Evolutionary conservation across 2,888 invertebrate species (phyloP).

Genomic region (Xestoiulus laeticollis): DNA sequence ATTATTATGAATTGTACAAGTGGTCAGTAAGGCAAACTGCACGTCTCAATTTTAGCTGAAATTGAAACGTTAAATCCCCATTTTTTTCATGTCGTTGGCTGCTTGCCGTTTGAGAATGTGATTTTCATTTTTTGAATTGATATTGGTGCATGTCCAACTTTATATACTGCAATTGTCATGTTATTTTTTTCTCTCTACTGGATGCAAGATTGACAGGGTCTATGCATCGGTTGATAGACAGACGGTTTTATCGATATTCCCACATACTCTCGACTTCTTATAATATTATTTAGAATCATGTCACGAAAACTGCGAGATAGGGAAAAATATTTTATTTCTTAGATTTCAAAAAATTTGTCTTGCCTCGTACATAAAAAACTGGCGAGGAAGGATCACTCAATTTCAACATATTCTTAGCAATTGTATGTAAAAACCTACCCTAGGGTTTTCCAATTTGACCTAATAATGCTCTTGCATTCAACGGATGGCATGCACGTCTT

Average conservation of each 20-base stretch:
- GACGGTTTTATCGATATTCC: slow-evolving; percentile 38
- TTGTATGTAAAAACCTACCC: slow-evolving; percentile 38
- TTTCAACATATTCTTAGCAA: slow-evolving; percentile 43
- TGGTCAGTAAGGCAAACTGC: too few species aligned
- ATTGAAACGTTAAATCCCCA: too few species aligned
- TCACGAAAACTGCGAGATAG: slow-evolving; percentile 43
- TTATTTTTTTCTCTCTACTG: not conserved
- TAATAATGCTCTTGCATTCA: slow-evolving; percentile 20
- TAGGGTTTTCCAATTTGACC: slow-evolving; percentile 43
- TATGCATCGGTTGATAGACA: slow-evolving; percentile 21
- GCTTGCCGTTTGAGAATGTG: not conserved
- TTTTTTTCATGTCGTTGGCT: too few species aligned
- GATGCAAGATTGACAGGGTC: not conserved
- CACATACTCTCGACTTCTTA: slow-evolving; percentile 36
- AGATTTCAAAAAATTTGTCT: slow-evolving; percentile 36
- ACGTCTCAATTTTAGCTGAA: too few species aligned
- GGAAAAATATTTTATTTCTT: slow-evolving; percentile 43
- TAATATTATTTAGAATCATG: slow-evolving; percentile 41
- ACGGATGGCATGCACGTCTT: slow-evolving; percentile 16
- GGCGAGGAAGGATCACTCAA: slow-evolving; percentile 40
- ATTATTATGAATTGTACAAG: too few species aligned
- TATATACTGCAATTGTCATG: slow-evolving; percentile 9
- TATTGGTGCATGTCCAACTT: not conserved
- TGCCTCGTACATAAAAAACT: slow-evolving; percentile 40
- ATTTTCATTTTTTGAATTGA: not conserved